These are phyloP conservation scores for Siphamia tubifer DNA, from an alignment of 2,113 vertebrate species.

Conservation along the genomic window DNA sequence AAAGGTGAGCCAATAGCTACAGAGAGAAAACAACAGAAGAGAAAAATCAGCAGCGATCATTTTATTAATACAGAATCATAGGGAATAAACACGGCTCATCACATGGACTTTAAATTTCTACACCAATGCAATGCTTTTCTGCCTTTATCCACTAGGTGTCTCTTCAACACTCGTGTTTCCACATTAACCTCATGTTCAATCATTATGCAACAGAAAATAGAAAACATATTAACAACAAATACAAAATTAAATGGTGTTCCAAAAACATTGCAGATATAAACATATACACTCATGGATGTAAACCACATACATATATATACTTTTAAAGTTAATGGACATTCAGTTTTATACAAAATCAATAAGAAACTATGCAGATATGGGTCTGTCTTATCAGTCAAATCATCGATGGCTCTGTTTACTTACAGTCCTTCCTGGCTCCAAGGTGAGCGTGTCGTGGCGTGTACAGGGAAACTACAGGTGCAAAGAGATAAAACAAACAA, in stretches of 20 bases:
- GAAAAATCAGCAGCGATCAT: neutral
- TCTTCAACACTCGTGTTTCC: neutral
- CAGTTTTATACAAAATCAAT: no score
- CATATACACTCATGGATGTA: no score
- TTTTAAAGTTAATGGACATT: no score
- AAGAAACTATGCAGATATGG: no score
- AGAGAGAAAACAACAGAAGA: conserved; percentile 38
- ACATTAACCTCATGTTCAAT: neutral
- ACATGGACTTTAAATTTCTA: neutral
- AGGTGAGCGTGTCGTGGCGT: conserved; percentile 72
- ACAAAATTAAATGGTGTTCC: no score
- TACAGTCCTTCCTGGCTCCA: conserved; percentile 80
- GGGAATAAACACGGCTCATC: neutral
- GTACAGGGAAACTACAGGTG: conserved; percentile 74
- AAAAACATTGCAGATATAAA: no score
- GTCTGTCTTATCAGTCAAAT: no score
- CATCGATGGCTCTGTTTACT: no score
- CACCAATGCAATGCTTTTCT: neutral
- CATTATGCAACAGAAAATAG: neutral
- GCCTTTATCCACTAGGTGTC: conserved; percentile 25
- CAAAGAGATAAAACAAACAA: conserved; percentile 39
- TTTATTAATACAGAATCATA: neutral
- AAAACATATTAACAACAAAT: neutral
- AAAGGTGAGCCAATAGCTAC: conserved; percentile 96
- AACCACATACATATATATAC: no score